Conservation (phyloP, 2,797 vertebrate genomes). For the Phyllotis vaccarum region DNA sequence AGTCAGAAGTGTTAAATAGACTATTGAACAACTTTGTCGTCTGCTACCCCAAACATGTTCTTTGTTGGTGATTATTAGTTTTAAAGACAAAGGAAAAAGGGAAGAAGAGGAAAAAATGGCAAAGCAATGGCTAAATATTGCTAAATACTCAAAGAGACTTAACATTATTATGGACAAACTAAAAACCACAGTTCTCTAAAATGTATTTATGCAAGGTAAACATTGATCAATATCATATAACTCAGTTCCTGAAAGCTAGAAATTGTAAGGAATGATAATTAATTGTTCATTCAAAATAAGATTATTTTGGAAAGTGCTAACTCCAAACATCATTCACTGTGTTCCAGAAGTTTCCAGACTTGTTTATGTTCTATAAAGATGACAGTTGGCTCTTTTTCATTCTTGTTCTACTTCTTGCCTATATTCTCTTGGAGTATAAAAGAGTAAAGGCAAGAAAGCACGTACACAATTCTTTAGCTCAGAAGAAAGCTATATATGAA, state of each 20-base stretch:
- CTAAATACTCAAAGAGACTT: constrained; percentile 37
- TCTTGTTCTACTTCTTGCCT: neutral
- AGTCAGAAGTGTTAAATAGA: constrained; percentile 70
- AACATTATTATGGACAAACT: constrained; percentile 34
- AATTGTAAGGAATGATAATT: constrained; percentile 45
- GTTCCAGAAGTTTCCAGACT: constrained; percentile 58
- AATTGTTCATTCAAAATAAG: constrained; percentile 39
- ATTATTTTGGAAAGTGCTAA: constrained; percentile 53
- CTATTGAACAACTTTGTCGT: neutral
- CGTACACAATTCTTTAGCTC: constrained; percentile 10
- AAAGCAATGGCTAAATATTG: constrained; percentile 45
- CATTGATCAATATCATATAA: constrained; percentile 15
- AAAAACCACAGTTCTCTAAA: constrained; percentile 41
- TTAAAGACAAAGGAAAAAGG: constrained; percentile 62
- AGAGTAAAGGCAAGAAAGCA: constrained; percentile 43
- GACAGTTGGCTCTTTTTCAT: neutral
- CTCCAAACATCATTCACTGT: constrained; percentile 34
- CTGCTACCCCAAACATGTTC: constrained; percentile 30
- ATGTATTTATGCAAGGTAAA: constrained; percentile 61
- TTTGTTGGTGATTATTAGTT: constrained; percentile 61
- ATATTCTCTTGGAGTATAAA: constrained; percentile 15
- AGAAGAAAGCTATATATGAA: constrained; percentile 42
- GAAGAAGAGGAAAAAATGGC: constrained; percentile 48
- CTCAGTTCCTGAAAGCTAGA: constrained; percentile 17
- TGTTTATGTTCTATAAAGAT: constrained; percentile 46